phyloP scores from a whole-genome alignment of 2,797 vertebrate genomes.

The Danio kyathit region DNA sequence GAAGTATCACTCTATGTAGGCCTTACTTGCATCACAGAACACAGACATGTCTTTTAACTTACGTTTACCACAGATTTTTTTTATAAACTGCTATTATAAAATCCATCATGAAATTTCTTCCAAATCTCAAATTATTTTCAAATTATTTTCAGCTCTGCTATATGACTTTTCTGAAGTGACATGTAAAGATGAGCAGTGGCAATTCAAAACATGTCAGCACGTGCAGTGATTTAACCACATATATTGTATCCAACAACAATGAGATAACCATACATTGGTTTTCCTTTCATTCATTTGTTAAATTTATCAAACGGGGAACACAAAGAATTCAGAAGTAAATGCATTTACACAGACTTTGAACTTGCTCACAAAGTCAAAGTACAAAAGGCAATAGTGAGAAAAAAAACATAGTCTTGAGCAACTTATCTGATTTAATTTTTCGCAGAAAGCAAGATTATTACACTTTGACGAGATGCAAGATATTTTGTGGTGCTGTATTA shows the following conservation, averaged over 20 bases:
- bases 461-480: background rate
- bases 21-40: background rate
- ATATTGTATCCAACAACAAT: no score
- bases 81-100: background rate
- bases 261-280: no score
- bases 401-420: background rate
- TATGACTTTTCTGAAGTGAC: background rate
- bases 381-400: background rate
- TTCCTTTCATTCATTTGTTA: no score
- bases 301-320: slow-evolving; percentile 3
- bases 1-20: background rate
- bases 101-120: background rate
- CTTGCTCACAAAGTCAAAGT: background rate
- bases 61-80: background rate
- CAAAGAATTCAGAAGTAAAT: background rate
- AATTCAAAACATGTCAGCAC: background rate
- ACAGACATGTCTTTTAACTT: background rate
- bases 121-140: background rate
- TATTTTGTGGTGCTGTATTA: background rate
- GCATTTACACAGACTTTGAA: background rate
- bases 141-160: background rate
- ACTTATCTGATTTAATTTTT: background rate
- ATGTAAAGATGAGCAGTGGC: background rate
- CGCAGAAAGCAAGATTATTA: slow-evolving; percentile 3
- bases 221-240: background rate